Base-by-base conservation (phyloP, 2,797 vertebrate species). In the Poecilia wingei region DNA sequence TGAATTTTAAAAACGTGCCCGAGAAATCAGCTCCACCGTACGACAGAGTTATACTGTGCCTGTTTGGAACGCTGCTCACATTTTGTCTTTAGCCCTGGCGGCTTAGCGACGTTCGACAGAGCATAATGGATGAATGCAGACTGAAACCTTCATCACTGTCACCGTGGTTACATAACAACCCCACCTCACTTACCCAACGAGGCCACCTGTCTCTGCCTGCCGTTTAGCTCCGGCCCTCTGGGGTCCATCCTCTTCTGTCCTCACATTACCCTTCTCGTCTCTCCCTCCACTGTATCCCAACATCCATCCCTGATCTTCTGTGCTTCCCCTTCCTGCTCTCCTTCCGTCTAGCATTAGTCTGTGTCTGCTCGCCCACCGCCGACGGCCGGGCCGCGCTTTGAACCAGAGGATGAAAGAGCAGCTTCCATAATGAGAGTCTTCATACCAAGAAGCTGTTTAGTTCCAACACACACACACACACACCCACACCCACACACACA, bases 381-480 rank as follows among this genome's bases (percentile, higher is more conserved):
- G 74, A 76, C n/a, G 79, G 84, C 89, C 61, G 81, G 92, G 87
- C 72, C 76, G 72, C 4, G 87, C 92, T 94, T 93, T 93, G 91
- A 93, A 93, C 91, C 88, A 76, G n/a, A 81, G 87, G 92, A 93
- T 94, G 92, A 94, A 93, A 94, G 91, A 90, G 78, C 49, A 85
- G 87, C 87, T 92, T 82, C 84, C 82, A 86, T 92, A 92, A 93
- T 92, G 92, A 92, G 91, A 93, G 89, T 92, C 88, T 85, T 91
- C 91, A 91, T 90, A 87, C 84, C 6, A 84, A 89, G 87, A 87
- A 90, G 91, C 74, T 59, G 84, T 87, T 91, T 70, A 78, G 80
- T 77, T 86, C 39, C 22, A 75, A 75, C 73, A 75, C 84, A 77
- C 85, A 76, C 55, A 72, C 12, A 43, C 41, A 43, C 41, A 41